A percentile compares a stretch with the other conserved stretches of the same genome.
Evolutionary conservation across 1,140 invertebrate species (phyloP).

Genomic region (Sinonovacula constricta): DNA sequence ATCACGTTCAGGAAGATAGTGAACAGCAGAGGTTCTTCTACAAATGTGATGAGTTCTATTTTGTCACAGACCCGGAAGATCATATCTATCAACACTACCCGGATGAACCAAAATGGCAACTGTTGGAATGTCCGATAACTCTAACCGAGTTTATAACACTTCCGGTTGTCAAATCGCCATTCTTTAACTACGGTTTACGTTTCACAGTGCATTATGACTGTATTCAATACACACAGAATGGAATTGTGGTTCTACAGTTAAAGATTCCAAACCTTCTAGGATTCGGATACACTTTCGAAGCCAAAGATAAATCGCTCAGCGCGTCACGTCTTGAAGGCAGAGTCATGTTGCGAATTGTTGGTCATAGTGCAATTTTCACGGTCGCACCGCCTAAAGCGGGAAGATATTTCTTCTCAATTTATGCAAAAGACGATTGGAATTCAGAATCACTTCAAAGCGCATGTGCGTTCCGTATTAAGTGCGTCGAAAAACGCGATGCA

Average conservation of each 20-base stretch:
- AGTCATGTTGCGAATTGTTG: conserved; percentile 71
- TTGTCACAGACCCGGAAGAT: conserved; percentile 81
- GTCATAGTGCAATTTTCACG: conserved; percentile 74
- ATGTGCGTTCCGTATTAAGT: conserved; percentile 74
- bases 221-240: conserved; percentile 70
- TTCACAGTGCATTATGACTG: conserved; percentile 73
- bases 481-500: conserved; percentile 67
- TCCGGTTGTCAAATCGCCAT: conserved; percentile 79
- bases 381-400: conserved; percentile 73
- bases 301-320: conserved; percentile 64
- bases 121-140: conserved; percentile 79
- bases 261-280: conserved; percentile 69
- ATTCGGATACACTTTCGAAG: conserved; percentile 72
- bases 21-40: conserved; percentile 64
- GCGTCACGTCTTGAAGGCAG: conserved; percentile 67
- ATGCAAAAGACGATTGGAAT: conserved; percentile 73
- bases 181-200: conserved; percentile 74
- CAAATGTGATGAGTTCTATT: conserved; percentile 79
- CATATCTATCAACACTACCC: conserved; percentile 82
- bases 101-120: conserved; percentile 81
- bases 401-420: conserved; percentile 74
- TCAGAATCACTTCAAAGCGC: conserved; percentile 75
- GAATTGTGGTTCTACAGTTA: conserved; percentile 70
- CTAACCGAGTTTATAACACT: conserved; percentile 80
- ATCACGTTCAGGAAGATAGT: conserved; percentile 28